Evolutionary conservation across 2,888 invertebrate genomes (phyloP), one percentile per base, ranked within the genome.

Genomic region (Eilema griseolum): DNA sequence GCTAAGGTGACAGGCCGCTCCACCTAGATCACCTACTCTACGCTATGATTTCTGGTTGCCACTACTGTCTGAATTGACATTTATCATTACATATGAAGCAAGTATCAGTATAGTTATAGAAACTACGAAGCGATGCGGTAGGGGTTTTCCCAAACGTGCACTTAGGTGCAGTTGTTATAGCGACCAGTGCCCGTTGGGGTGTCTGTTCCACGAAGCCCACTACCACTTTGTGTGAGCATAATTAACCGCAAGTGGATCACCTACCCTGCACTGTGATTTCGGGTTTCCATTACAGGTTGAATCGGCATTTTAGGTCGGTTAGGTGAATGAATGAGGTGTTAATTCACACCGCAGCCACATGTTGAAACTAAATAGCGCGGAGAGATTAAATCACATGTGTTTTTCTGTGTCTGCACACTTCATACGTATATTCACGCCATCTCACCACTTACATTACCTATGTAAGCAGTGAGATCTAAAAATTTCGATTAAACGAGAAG

Each of bases 241-340:
- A 87, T 86, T 85, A 88, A 85, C 83, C 84, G 76, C 83, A 83
- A 80, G 76, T 77, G 78, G 76, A 82, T 80, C 75, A 74, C 72
- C 71, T 75, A 74, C 70, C 75, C 23, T 64, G 67, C 67, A 62
- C 63, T 71, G 77, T 67, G 74, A 77, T 77, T 80, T 72, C 73
- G 64, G 73, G 61, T 28, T 77, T 67, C 71, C 56, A 63, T 56
- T 57, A 66, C 61, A 20, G 70, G 64, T 63, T 67, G 72, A 70
- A 71, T 71, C 33, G 65, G 66, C 66, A 67, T 61, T 74, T 71
- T n/a, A 24, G 46, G 71, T 71, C 71, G 71, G 74, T 81, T 72
- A 66, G 64, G 64, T 73, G 67, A 72, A 74, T 74, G 66, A 66
- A 70, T 79, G 76, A 74, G 61, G 61, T 70, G 71, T 66, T 74